phyloP scores from a whole-genome alignment of 2,888 invertebrate genomes.

The Lasioglossum marginatum region DNA sequence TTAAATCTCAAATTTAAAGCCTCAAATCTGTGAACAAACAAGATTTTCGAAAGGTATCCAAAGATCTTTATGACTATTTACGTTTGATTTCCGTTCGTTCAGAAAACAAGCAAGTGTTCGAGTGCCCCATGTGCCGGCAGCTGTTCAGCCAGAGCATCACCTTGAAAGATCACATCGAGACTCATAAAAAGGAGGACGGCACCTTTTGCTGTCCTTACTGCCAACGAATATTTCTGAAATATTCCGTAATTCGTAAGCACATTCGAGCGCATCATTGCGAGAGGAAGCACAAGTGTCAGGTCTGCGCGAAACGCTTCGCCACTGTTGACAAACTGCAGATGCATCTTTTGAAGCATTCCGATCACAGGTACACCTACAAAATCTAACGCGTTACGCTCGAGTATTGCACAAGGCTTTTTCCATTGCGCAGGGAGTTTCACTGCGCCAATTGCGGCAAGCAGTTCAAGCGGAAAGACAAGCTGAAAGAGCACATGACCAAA shows the following conservation, averaged over 20 bases:
- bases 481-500: conserved; percentile 90
- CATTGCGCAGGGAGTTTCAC: conserved; percentile 88
- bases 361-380: conserved; percentile 81
- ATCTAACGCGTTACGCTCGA: background rate
- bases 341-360: conserved; percentile 87
- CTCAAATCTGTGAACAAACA: no score
- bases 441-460: conserved; percentile 92
- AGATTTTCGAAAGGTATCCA: background rate
- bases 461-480: conserved; percentile 91
- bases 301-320: conserved; percentile 90
- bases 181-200: conserved; percentile 87
- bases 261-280: conserved; percentile 90
- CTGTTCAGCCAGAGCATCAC: conserved; percentile 88
- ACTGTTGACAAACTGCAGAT: conserved; percentile 90
- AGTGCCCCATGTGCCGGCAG: conserved; percentile 90
- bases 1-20: no score
- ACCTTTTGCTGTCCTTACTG: conserved; percentile 90
- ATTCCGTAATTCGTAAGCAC: conserved; percentile 90
- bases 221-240: conserved; percentile 87
- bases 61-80: background rate
- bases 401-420: background rate
- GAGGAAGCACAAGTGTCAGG: conserved; percentile 88
- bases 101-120: conserved; percentile 87
- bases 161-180: conserved; percentile 88
- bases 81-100: conserved; percentile 10